These are phyloP conservation scores for Synchiropus splendidus DNA, from an alignment of 2,113 vertebrate species.

Conservation along the genomic window DNA sequence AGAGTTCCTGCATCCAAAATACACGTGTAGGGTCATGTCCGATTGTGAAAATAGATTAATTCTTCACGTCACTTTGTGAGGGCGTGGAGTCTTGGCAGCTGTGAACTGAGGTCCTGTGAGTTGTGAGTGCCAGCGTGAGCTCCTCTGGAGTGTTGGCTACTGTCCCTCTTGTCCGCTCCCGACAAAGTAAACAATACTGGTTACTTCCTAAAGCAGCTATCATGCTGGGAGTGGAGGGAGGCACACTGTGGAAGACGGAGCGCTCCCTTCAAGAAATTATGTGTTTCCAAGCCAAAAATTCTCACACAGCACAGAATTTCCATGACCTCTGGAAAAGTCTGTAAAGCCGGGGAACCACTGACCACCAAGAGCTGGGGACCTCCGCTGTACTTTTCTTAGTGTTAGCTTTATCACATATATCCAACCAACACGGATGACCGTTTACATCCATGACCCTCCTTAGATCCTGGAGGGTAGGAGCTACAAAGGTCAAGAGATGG, in stretches of 20 bases:
- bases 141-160: no score
- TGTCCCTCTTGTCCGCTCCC: not conserved
- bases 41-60: not conserved
- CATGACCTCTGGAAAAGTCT: constrained; percentile 19
- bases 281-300: constrained; percentile 15
- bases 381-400: constrained; percentile 13
- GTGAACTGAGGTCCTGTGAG: constrained; percentile 1
- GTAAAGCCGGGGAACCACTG: constrained; percentile 22
- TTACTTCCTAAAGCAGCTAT: constrained; percentile 10
- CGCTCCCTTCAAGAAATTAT: not conserved
- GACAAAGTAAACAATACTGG: constrained; percentile 18
- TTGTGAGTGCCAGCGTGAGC: not conserved
- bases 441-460: no score
- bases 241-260: not conserved
- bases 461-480: not conserved
- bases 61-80: not conserved
- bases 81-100: not conserved
- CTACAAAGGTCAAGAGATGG: no score
- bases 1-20: no score
- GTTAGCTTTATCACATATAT: no score
- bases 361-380: constrained; percentile 12
- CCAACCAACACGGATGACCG: no score
- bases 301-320: constrained; percentile 40
- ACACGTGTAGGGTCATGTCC: constrained; percentile 2
- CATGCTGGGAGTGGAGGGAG: not conserved